These are phyloP conservation scores for Coreius guichenoti DNA, from an alignment of 2,797 vertebrate genomes.

Conservation along the genomic window DNA sequence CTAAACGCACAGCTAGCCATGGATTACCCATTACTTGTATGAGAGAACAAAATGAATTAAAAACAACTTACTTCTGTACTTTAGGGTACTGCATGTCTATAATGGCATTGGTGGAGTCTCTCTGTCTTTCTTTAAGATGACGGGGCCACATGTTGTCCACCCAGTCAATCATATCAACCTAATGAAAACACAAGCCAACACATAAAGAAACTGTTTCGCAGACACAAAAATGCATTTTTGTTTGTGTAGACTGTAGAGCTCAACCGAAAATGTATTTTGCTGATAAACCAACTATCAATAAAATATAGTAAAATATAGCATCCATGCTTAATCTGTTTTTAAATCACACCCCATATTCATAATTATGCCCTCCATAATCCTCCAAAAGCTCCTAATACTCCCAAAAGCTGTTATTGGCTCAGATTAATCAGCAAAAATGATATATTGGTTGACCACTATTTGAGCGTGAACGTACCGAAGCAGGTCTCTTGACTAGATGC, in stretches of 20 bases:
- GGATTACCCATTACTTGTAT: background rate
- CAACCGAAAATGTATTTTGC: background rate
- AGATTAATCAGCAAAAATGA: too few species aligned
- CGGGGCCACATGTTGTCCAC: conserved; percentile 99
- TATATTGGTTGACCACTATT: background rate
- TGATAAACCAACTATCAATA: background rate
- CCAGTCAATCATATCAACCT: conserved; percentile 99
- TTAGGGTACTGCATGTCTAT: conserved; percentile 99
- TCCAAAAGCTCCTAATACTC: too few species aligned
- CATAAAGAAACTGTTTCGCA: background rate
- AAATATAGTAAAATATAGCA: background rate
- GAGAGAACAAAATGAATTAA: background rate
- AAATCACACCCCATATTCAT: background rate
- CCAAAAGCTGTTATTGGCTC: background rate
- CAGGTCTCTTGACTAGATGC: conserved; percentile 92
- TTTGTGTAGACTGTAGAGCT: background rate
- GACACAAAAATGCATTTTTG: background rate
- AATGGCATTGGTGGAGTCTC: conserved; percentile 96
- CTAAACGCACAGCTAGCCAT: background rate
- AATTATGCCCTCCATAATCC: background rate
- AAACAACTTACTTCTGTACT: conserved; percentile 93
- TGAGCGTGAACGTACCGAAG: conserved; percentile 76
- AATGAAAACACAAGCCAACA: conserved; percentile 5
- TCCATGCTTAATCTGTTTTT: background rate
- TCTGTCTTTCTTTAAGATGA: conserved; percentile 95